Conservation (phyloP, 2,888 invertebrate species). For the Coelinius sp. region DNA sequence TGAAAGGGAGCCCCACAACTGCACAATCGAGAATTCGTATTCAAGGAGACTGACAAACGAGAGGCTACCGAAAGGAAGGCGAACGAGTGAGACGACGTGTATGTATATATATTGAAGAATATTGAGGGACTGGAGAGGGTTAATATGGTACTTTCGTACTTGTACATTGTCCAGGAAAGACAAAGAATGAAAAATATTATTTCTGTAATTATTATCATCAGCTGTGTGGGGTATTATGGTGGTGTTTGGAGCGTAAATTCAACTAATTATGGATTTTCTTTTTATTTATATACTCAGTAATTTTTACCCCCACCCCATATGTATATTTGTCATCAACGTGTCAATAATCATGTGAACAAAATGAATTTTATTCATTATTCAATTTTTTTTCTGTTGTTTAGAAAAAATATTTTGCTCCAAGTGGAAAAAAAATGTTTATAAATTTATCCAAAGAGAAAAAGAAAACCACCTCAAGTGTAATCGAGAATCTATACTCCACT, state of each 20-base stretch:
- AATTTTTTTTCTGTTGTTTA: no score
- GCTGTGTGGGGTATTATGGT: constrained; percentile 3
- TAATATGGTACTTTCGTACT: constrained; percentile 1
- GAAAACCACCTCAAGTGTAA: neutral
- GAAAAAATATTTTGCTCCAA: no score
- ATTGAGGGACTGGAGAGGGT: neutral
- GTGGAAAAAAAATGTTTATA: no score
- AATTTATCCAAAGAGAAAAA: neutral
- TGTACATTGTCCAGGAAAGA: neutral
- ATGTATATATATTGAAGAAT: constrained; percentile 4
- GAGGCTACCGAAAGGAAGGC: constrained; percentile 27
- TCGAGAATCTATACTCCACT: constrained; percentile 13
- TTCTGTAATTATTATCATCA: constrained; percentile 8
- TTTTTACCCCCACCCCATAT: no score
- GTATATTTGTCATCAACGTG: no score
- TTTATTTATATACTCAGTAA: no score
- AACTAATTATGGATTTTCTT: no score
- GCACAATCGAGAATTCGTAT: constrained; percentile 33
- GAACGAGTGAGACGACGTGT: constrained; percentile 15
- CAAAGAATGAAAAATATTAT: neutral
- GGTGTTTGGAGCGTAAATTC: neutral
- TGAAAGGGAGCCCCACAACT: constrained; percentile 38
- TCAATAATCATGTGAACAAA: no score
- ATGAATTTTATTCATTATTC: no score
- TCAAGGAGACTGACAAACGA: constrained; percentile 38